phyloP scores from a whole-genome alignment of 35 echinoderm and acorn worm genomes.

The Anneissia japonica region DNA sequence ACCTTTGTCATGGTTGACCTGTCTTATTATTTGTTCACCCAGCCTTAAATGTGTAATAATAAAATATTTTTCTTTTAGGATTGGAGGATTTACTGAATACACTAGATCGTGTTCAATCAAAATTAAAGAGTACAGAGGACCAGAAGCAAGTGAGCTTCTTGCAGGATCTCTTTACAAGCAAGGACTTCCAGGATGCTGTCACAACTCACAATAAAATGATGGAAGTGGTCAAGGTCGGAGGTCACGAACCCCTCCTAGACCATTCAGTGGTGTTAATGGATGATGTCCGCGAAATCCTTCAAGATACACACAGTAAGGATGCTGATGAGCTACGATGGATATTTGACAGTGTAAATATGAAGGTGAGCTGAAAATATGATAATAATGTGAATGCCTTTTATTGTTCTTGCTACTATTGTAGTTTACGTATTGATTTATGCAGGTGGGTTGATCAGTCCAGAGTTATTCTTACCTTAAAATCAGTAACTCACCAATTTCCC shows the following conservation, averaged over 20 bases:
- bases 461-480: too few species aligned
- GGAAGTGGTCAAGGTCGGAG: conserved; percentile 41
- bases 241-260: conserved; percentile 19
- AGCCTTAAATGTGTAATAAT: too few species aligned
- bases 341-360: conserved; percentile 16
- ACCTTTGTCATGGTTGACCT: too few species aligned
- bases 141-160: conserved; percentile 70
- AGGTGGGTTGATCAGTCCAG: too few species aligned
- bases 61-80: too few species aligned
- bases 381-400: too few species aligned
- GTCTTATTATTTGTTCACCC: too few species aligned
- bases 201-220: conserved; percentile 67
- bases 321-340: conserved; percentile 9
- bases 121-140: conserved; percentile 44
- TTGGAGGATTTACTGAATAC: conserved; percentile 58
- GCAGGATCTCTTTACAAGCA: conserved; percentile 68
- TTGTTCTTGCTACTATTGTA: too few species aligned
- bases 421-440: too few species aligned
- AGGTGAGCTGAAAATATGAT: too few species aligned
- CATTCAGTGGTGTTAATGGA: neutral
- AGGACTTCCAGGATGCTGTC: conserved; percentile 84
- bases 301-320: neutral
- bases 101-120: conserved; percentile 50
- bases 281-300: neutral
- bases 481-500: too few species aligned